These are phyloP conservation scores for Monochamus saltuarius DNA, from an alignment of 1,140 invertebrate species.

Conservation along the genomic window DNA sequence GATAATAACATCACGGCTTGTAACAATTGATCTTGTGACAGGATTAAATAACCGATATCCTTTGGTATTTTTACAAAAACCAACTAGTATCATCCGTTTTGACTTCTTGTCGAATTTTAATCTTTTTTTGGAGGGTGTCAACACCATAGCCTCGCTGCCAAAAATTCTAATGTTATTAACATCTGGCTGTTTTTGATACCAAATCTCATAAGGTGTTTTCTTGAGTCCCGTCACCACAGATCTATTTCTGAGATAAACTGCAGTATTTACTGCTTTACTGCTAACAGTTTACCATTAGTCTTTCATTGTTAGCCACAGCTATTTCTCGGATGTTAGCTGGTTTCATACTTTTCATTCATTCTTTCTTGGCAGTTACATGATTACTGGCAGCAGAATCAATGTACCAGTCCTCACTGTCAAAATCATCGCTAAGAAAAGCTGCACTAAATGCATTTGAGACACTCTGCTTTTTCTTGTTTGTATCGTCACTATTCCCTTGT, in stretches of 20 bases:
- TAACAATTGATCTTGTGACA: constrained; percentile 4
- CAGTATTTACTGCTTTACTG: constrained; percentile 51
- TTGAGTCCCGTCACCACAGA: constrained; percentile 14
- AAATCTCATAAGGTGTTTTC: constrained; percentile 21
- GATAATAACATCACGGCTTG: constrained; percentile 17
- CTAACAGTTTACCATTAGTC: constrained; percentile 1
- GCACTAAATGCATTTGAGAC: constrained; percentile 17
- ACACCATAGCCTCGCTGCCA: constrained; percentile 33
- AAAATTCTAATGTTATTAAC: constrained; percentile 38
- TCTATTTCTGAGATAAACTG: constrained; percentile 53
- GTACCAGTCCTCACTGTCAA: constrained; percentile 35
- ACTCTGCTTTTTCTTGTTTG: background rate
- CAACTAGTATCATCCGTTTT: constrained; percentile 38
- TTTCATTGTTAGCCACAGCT: constrained; percentile 18
- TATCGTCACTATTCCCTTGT: background rate
- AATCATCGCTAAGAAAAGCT: constrained; percentile 27
- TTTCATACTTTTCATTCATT: constrained; percentile 23
- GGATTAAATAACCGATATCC: constrained; percentile 24
- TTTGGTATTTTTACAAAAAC: constrained; percentile 39
- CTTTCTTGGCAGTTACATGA: constrained; percentile 34
- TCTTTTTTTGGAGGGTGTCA: constrained; percentile 33
- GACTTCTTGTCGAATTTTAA: constrained; percentile 43
- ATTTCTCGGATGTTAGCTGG: constrained; percentile 7
- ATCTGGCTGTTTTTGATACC: constrained; percentile 24
- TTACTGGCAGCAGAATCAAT: constrained; percentile 37